Evolutionary conservation across 2,113 vertebrate species (phyloP), one percentile per base, ranked within the genome.

Genomic region (Heterocephalus glaber): DNA sequence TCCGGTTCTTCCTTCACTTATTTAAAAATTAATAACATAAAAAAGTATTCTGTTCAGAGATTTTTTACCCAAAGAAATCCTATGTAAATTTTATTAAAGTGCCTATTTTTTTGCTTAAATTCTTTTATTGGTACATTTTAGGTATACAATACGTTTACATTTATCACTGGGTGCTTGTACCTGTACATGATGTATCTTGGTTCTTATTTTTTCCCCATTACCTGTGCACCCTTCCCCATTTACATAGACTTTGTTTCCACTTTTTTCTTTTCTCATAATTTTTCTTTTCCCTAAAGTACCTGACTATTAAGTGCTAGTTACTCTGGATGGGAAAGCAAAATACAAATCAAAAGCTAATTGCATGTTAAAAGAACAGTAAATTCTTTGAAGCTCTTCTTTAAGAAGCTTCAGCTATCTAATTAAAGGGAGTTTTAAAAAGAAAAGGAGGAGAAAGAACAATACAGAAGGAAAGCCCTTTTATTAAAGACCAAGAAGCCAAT

Each of bases 301-400:
- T 70, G 61, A 85, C n/a, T 80, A 94, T 65, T 89, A 91, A 92
- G 63, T 70, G 49, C 38, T 83, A 86, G 28, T 54, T 88, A 79
- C n/a, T 92, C 66, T 84, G 35, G 38, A 17, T 35, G 56, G 68
- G 68, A 89, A 85, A 91, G n/a, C 82, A 95, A 97, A 88, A 92
- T 60, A 89, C 52, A 96, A 96, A 89, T 68, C 87, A 96, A 60
- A 58, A 83, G n/a, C 77, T 85, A 89, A 70, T 49, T 14, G 28
- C 35, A 66, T 63, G 80, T 89, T 89, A 95, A 79, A 94, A 96
- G 85, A 95, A 61, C 30, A 89, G 47, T 61, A 93, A 44, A 93
- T 87, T 94, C 68, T 95, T 96, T 91, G 91, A 96, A 93, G 41
- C 33, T 86, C 35, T 65, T 93, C 68, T 94, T 86, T 33, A 82